phyloP scores from a whole-genome alignment of 2,113 vertebrate species.

The Pseudorectes ferrugineus region DNA sequence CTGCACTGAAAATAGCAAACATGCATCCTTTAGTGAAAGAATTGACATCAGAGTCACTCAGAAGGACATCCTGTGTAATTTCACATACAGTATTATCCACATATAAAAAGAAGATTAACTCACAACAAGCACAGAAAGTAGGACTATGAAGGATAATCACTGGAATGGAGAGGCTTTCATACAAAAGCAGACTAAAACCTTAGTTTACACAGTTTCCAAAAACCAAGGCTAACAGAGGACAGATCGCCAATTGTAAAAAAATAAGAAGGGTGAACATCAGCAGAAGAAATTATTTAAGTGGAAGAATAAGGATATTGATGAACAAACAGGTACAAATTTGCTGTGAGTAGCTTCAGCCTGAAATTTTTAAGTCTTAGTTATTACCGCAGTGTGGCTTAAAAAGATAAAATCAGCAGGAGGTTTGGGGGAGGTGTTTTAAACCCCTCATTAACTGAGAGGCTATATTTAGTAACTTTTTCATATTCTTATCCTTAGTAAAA shows the following conservation, averaged over 20 bases:
- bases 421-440: background rate
- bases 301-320: background rate
- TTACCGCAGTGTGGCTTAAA: background rate
- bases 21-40: background rate
- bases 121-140: constrained; percentile 31
- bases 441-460: background rate
- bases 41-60: background rate
- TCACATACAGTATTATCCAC: background rate
- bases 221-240: background rate
- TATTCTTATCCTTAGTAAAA: background rate
- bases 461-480: background rate
- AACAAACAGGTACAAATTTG: background rate
- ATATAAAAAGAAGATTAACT: constrained; percentile 48
- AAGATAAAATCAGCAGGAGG: background rate
- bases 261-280: background rate
- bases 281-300: background rate
- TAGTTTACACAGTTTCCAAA: background rate
- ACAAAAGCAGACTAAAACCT: constrained; percentile 28
- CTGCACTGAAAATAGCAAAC: background rate
- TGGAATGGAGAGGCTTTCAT: constrained; percentile 5
- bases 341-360: background rate
- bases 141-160: constrained; percentile 51
- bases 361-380: background rate
- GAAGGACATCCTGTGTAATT: background rate
- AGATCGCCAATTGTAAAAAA: background rate